Conservation (phyloP, 2,113 vertebrate species). For the Meleagris gallopavo region DNA sequence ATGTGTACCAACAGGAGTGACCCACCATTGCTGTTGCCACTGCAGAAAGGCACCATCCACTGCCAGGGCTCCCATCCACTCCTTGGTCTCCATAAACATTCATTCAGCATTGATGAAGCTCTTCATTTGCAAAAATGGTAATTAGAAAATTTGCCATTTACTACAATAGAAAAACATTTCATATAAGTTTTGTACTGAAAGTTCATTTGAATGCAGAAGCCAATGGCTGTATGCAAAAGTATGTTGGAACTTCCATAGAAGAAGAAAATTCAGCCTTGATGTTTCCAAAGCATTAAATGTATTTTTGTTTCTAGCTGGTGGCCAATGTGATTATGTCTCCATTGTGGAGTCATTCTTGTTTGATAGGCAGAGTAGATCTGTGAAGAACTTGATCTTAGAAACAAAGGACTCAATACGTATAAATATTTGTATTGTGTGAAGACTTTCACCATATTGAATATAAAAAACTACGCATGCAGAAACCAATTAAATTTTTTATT, state of each 20-base stretch:
- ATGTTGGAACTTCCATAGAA: neutral
- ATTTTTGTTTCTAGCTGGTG: neutral
- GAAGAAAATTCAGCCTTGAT: neutral
- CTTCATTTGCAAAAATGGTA: neutral
- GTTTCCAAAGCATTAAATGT: neutral
- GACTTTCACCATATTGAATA: neutral
- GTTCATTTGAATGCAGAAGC: neutral
- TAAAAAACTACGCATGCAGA: neutral
- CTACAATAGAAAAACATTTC: neutral
- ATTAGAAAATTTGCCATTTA: neutral
- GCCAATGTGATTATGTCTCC: neutral
- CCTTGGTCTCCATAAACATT: too few species aligned
- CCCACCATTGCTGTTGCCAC: too few species aligned
- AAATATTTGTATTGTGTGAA: neutral
- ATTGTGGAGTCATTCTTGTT: neutral
- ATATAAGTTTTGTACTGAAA: neutral
- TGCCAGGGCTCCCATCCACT: too few species aligned
- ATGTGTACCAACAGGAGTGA: too few species aligned
- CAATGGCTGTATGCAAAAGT: neutral
- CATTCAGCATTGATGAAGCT: too few species aligned
- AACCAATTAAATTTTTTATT: neutral
- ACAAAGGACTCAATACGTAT: neutral
- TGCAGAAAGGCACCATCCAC: too few species aligned
- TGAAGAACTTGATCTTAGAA: neutral
- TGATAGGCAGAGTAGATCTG: neutral